Evolutionary conservation across 2,888 invertebrate species (phyloP).

Genomic region (Coenonympha glycerion): DNA sequence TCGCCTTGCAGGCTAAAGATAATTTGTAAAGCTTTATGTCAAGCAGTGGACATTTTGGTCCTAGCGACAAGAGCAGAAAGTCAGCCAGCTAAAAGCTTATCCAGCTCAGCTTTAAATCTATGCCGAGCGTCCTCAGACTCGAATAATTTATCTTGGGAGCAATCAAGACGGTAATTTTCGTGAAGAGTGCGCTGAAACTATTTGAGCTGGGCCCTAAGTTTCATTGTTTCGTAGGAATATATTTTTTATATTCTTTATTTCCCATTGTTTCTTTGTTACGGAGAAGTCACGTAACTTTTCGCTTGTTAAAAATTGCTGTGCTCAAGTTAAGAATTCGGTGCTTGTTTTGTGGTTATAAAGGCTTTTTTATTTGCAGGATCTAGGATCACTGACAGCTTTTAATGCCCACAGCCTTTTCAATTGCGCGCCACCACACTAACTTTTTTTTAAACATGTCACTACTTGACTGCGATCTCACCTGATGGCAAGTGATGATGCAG

Average conservation of each 20-base stretch:
- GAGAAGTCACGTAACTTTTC: constrained; percentile 15
- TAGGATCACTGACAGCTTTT: too few species aligned
- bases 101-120: constrained; percentile 17
- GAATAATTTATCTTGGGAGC: constrained; percentile 67
- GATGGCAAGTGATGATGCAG: too few species aligned
- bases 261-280: constrained; percentile 12
- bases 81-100: constrained; percentile 9
- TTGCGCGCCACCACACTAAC: too few species aligned
- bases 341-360: neutral
- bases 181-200: constrained; percentile 57
- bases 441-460: too few species aligned
- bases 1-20: too few species aligned
- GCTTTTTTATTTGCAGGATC: neutral
- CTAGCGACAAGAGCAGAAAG: too few species aligned
- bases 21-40: too few species aligned
- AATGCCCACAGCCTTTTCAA: too few species aligned
- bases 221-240: constrained; percentile 39
- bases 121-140: constrained; percentile 46
- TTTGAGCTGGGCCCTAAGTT: constrained; percentile 44
- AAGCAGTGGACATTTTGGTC: too few species aligned
- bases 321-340: constrained; percentile 1
- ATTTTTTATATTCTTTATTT: constrained; percentile 28
- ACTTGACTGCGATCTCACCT: too few species aligned
- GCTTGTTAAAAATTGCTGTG: constrained; percentile 11
- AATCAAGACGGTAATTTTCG: constrained; percentile 68